phyloP scores from a whole-genome alignment of 2,888 invertebrate genomes.

The Agonopterix heracliana region DNA sequence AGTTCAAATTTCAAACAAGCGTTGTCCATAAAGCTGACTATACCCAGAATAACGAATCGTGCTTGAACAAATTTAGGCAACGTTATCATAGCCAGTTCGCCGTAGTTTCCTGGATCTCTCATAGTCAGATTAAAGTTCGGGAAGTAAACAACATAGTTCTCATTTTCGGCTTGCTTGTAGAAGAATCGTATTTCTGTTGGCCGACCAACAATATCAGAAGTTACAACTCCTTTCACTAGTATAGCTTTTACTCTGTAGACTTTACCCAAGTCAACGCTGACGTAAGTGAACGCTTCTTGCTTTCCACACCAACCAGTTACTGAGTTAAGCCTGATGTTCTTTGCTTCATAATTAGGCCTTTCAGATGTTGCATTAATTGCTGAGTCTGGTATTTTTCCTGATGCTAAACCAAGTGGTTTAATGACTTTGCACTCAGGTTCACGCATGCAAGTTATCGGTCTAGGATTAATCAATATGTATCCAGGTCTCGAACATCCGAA shows the following conservation, averaged over 20 bases:
- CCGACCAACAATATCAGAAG: slow-evolving; percentile 95
- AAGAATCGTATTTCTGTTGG: slow-evolving; percentile 98
- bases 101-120: slow-evolving; percentile 96
- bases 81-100: slow-evolving; percentile 96
- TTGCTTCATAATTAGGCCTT: slow-evolving; percentile 93
- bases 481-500: slow-evolving; percentile 95
- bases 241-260: slow-evolving; percentile 95
- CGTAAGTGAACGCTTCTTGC: slow-evolving; percentile 96
- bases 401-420: slow-evolving; percentile 91
- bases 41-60: slow-evolving; percentile 94
- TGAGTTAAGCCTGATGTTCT: slow-evolving; percentile 91
- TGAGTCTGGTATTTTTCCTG: slow-evolving; percentile 94
- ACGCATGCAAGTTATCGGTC: slow-evolving; percentile 92
- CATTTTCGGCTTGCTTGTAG: slow-evolving; percentile 95
- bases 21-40: slow-evolving; percentile 97
- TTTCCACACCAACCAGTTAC: slow-evolving; percentile 98
- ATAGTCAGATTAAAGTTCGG: slow-evolving; percentile 96
- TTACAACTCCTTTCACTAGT: slow-evolving; percentile 94
- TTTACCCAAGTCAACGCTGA: slow-evolving; percentile 95
- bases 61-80: slow-evolving; percentile 95
- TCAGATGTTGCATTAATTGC: slow-evolving; percentile 97
- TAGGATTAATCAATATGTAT: slow-evolving; percentile 92
- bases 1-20: slow-evolving; percentile 97
- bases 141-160: slow-evolving; percentile 97
- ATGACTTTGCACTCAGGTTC: slow-evolving; percentile 97